phyloP scores from a whole-genome alignment of 2,113 vertebrate genomes.

The Xiphorhynchus elegans region DNA sequence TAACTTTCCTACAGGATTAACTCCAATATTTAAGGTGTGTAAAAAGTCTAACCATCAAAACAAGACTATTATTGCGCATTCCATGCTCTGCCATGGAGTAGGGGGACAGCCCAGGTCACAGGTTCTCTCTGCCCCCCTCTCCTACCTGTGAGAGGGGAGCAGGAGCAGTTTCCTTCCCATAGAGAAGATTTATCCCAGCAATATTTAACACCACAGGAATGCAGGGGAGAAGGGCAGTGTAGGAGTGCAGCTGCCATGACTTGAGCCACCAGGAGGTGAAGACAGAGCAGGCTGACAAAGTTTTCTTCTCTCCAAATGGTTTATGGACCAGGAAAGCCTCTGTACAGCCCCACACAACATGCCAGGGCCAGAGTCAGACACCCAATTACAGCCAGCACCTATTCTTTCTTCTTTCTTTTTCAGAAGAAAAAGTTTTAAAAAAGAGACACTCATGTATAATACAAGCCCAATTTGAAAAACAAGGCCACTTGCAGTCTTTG shows the following conservation, averaged over 20 bases:
- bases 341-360: background rate
- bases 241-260: background rate
- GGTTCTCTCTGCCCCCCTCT: background rate
- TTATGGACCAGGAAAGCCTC: background rate
- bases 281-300: accelerated
- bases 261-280: background rate
- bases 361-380: background rate
- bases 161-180: background rate
- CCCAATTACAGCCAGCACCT: background rate
- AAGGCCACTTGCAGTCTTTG: background rate
- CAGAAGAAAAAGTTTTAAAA: background rate
- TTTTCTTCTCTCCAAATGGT: background rate
- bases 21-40: background rate
- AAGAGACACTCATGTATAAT: background rate
- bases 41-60: background rate
- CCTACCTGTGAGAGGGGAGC: background rate
- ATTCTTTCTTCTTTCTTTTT: background rate
- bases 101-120: background rate
- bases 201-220: accelerated
- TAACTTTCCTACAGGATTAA: background rate
- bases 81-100: background rate
- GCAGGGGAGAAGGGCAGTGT: background rate
- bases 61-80: background rate
- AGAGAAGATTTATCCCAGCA: accelerated
- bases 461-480: background rate